Evolutionary conservation across 1,140 invertebrate genomes (phyloP).

Genomic region (Drosophila rhopaloa): DNA sequence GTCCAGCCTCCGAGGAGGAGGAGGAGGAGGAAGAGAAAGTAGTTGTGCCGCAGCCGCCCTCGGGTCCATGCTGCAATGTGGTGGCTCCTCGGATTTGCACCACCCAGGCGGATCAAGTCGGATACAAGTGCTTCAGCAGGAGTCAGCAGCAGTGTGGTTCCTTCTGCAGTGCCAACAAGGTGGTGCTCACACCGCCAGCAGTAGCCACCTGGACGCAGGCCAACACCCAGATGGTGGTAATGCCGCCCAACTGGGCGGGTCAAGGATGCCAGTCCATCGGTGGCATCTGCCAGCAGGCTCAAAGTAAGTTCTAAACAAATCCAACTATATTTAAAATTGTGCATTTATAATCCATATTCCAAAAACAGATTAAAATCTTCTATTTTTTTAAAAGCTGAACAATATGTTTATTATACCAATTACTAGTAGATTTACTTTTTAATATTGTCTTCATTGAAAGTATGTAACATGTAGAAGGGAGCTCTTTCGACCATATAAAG

Average conservation of each 20-base stretch:
- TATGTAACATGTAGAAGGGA: too few species aligned
- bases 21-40: constrained; percentile 1
- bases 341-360: too few species aligned
- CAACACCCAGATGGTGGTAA: constrained; percentile 39
- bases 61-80: constrained; percentile 52
- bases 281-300: constrained; percentile 18
- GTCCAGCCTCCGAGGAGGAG: constrained; percentile 26
- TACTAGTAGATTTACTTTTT: too few species aligned
- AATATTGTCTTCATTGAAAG: too few species aligned
- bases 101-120: not conserved
- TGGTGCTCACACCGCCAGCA: constrained; percentile 40
- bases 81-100: constrained; percentile 61
- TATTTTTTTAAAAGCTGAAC: too few species aligned
- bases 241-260: constrained; percentile 51
- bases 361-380: too few species aligned
- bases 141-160: constrained; percentile 51
- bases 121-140: constrained; percentile 61
- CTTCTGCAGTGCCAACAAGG: constrained; percentile 52
- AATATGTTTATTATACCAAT: too few species aligned
- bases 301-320: constrained; percentile 16
- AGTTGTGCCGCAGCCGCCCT: not conserved
- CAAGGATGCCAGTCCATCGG: constrained; percentile 24
- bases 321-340: not conserved
- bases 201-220: constrained; percentile 21
- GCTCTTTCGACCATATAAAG: too few species aligned